Evolutionary conservation across 2,113 vertebrate species (phyloP), one percentile per base, ranked within the genome.

Genomic region (Myotis yumanensis): DNA sequence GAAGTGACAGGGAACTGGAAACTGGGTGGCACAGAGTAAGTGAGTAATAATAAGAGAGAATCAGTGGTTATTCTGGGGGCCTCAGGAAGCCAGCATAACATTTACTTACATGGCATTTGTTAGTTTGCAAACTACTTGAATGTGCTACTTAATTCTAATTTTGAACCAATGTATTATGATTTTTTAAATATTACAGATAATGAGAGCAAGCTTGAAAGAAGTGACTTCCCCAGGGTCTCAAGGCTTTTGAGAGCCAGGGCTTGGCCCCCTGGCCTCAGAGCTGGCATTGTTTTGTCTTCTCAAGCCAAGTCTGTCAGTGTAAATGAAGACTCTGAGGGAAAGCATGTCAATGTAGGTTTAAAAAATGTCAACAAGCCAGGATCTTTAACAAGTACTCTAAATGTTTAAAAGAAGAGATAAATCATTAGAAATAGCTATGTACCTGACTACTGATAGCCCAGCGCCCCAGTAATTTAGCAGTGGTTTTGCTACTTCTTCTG

Each of bases 391-490:
- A 43, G 22, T 3, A 32, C n/a, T 68, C 46, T 43, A 28, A n/a
- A 43, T 10, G 46, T 40, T 52, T 52, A 9, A 57, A 69, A 69
- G 75, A 62, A 32, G 0, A 64, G 30, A 7, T 32, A 37, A 71
- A 11, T 30, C 1, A 18, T 51, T 5, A 85, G 46, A 85, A 85
- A 75, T 0, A 3, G 62, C 11, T 14, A 3, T 0, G 4, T 98
- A 99, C 99, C 99, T 99, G 94, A 99, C 48, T 22, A 99, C 94
- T 95, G 99, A 99, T 76, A 99, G 98, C 1, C 98, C 99, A 51
- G 99, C 99, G 90, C 99, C 99, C 76, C 98, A 95, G 69, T 99
- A 99, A 96, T 99, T 99, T 80, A 99, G 97, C 77, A 98, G 37
- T 0, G 99, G 99, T 73, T 97, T 98, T 71, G 98, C 96, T 14